These are phyloP conservation scores for Drosophila parthenogenetica DNA, from an alignment of 2,888 invertebrate genomes.

Conservation along the genomic window DNA sequence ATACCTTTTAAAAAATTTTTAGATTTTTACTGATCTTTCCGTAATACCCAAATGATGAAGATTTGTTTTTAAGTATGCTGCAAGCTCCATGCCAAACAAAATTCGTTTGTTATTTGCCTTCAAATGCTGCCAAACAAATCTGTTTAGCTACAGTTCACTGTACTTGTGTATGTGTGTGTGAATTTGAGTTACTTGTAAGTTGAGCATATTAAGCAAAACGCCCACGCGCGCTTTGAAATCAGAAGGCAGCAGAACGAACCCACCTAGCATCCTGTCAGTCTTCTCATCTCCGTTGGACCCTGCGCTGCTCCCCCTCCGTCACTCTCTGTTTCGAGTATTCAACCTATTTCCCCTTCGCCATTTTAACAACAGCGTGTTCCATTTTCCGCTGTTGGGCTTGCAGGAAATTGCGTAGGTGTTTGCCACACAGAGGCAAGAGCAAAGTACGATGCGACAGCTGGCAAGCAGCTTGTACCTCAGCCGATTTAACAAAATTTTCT, in stretches of 20 bases:
- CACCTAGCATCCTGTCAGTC: conserved; percentile 58
- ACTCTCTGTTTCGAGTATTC: too few relatives aligned
- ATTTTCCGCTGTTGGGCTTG: conserved; percentile 68
- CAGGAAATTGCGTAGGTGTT: conserved; percentile 81
- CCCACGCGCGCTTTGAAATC: conserved; percentile 56
- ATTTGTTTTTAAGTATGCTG: too few relatives aligned
- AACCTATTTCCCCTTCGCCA: conserved; percentile 2
- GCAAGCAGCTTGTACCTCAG: conserved; percentile 37
- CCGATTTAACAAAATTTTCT: conserved; percentile 57
- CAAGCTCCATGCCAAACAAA: neutral
- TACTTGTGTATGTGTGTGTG: conserved; percentile 27
- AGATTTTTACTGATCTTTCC: too few relatives aligned
- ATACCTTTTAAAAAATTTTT: too few relatives aligned
- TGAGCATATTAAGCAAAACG: conserved; percentile 66
- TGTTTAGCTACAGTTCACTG: conserved; percentile 28
- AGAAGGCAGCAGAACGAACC: conserved; percentile 34
- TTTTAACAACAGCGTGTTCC: conserved; percentile 45
- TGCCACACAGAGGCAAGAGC: conserved; percentile 30
- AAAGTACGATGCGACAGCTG: conserved; percentile 26
- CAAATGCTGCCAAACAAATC: conserved; percentile 1
- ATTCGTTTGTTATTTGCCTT: neutral
- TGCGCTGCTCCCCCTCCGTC: neutral
- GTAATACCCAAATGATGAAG: too few relatives aligned
- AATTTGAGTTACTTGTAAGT: conserved; percentile 42
- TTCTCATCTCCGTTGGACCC: conserved; percentile 65